Conservation (phyloP, 2,888 invertebrate species). For the Norana najaformis region DNA sequence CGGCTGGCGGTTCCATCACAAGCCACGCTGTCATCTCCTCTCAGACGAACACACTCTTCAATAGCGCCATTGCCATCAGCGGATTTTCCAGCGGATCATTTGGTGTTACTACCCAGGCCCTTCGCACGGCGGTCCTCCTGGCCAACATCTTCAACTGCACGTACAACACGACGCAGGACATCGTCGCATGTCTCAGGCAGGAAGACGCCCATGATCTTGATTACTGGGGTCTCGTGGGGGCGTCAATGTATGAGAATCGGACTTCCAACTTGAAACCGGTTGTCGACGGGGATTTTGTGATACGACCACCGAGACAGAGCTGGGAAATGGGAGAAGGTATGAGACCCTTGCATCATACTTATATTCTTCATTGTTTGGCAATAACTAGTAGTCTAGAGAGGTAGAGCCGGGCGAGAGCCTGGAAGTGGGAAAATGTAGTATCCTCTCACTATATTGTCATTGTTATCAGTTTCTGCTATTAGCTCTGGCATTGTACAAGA, state of each 20-base stretch:
- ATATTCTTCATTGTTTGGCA: neutral
- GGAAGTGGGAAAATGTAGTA: neutral
- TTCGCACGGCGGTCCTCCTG: constrained; percentile 32
- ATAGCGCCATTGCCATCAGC: constrained; percentile 39
- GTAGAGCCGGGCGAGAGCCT: no score
- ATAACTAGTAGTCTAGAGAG: no score
- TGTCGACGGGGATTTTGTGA: constrained; percentile 42
- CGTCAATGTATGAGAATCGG: neutral
- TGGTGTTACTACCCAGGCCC: constrained; percentile 26
- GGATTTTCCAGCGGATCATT: constrained; percentile 35
- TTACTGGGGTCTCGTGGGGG: constrained; percentile 34
- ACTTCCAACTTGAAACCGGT: constrained; percentile 39
- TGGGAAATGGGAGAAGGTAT: constrained; percentile 35
- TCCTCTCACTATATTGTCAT: no score
- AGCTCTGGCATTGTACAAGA: no score
- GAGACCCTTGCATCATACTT: no score
- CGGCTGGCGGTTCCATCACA: constrained; percentile 41
- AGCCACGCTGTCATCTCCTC: constrained; percentile 40
- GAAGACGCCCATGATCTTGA: constrained; percentile 38
- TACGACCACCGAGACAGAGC: constrained; percentile 26
- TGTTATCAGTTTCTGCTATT: no score
- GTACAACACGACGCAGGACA: constrained; percentile 30
- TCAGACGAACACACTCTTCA: constrained; percentile 35
- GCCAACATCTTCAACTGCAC: constrained; percentile 35
- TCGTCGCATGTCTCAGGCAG: constrained; percentile 36